Conservation (phyloP, 1,140 invertebrate species). For the Gerris buenoi region DNA sequence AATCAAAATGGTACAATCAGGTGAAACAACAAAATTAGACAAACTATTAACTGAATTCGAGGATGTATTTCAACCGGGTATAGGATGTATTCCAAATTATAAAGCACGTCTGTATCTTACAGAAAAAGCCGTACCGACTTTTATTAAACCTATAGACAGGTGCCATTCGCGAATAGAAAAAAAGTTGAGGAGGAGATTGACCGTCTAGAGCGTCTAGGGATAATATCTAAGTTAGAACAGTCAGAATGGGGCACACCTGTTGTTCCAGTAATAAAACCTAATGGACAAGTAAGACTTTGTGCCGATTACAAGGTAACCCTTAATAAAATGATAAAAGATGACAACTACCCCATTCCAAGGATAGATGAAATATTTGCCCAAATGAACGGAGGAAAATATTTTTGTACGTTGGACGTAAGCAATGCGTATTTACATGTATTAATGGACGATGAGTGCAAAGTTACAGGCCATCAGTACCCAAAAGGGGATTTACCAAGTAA, state of each 20-base stretch:
- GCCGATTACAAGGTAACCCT: too few species aligned
- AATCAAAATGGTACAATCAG: not conserved
- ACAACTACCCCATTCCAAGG: slow-evolving; percentile 12
- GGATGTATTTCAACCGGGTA: not conserved
- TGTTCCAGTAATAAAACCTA: too few species aligned
- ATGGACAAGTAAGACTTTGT: too few species aligned
- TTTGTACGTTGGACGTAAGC: slow-evolving; percentile 4
- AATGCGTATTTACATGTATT: slow-evolving; percentile 3
- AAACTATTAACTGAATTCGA: not conserved
- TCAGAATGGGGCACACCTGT: too few species aligned
- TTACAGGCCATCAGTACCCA: slow-evolving; percentile 1
- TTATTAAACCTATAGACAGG: not conserved
- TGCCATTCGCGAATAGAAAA: not conserved
- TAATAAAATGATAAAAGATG: too few species aligned
- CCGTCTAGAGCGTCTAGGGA: slow-evolving; percentile 8
- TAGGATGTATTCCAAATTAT: not conserved
- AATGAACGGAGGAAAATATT: too few species aligned
- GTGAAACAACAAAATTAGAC: not conserved
- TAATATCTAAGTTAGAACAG: too few species aligned
- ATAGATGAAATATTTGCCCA: not conserved
- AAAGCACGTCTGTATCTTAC: not conserved
- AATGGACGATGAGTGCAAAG: slow-evolving; percentile 4
- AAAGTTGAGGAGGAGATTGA: slow-evolving; percentile 5
- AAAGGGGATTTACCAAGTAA: not conserved
- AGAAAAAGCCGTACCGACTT: not conserved